A percentile compares a stretch with the other conserved stretches of the same genome.
phyloP scores from a whole-genome alignment of 2,113 vertebrate species.

The Prunella fulvescens region DNA sequence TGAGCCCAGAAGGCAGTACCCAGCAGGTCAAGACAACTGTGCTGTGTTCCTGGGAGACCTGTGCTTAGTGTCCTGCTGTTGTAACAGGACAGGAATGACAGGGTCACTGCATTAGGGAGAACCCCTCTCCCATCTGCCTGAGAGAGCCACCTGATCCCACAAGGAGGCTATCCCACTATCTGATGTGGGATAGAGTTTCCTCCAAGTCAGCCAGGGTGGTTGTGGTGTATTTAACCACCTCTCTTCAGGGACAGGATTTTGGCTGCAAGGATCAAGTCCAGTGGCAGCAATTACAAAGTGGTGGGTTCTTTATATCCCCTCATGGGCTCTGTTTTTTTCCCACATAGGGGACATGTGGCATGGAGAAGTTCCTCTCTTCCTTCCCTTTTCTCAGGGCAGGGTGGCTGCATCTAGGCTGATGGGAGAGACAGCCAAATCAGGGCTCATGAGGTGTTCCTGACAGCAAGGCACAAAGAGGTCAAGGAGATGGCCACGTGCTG shows the following conservation, averaged over 20 bases:
- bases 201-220: background rate
- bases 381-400: background rate
- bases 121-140: background rate
- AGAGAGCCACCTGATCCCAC: background rate
- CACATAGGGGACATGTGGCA: accelerated
- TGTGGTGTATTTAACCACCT: background rate
- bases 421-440: background rate
- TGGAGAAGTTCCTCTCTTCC: background rate
- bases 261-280: background rate
- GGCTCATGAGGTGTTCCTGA: background rate
- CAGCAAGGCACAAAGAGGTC: background rate
- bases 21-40: background rate
- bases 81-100: background rate
- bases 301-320: background rate
- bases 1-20: background rate
- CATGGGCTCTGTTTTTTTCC: background rate
- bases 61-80: background rate
- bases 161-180: background rate
- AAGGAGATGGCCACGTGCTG: accelerated
- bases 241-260: background rate
- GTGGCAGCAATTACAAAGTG: background rate
- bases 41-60: background rate
- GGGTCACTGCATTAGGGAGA: background rate
- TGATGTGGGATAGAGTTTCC: background rate
- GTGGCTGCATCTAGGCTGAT: background rate